Conservation (phyloP, 2,888 invertebrate genomes). For the Elmis aenea region DNA sequence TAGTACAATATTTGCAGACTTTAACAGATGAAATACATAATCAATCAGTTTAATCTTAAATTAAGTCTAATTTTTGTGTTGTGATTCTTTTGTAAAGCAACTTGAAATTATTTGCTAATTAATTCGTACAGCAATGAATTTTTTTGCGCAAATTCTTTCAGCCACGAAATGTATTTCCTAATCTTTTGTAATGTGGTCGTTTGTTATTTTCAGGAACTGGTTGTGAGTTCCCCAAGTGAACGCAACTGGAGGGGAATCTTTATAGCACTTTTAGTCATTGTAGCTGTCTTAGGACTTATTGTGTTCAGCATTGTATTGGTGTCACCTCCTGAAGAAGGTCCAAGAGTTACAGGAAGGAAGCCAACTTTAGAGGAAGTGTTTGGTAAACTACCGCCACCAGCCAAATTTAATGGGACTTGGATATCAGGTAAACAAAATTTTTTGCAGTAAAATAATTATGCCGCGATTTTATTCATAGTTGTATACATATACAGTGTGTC, state of each 20-base stretch:
- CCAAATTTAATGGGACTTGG: slow-evolving; percentile 74
- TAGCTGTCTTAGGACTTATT: slow-evolving; percentile 81
- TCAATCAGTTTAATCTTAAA: no score
- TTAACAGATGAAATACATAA: no score
- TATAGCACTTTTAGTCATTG: slow-evolving; percentile 86
- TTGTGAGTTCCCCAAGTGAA: slow-evolving; percentile 78
- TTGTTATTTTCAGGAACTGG: slow-evolving; percentile 75
- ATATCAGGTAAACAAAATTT: slow-evolving; percentile 54
- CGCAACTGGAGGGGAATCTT: slow-evolving; percentile 93
- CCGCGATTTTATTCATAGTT: background rate
- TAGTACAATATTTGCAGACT: no score
- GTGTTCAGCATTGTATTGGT: slow-evolving; percentile 87
- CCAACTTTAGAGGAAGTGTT: slow-evolving; percentile 67
- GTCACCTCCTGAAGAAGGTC: slow-evolving; percentile 72
- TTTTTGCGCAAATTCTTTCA: no score
- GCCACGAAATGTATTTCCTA: no score
- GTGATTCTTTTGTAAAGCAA: no score
- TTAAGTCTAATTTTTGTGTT: no score
- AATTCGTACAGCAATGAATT: no score
- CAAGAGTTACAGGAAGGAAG: slow-evolving; percentile 61
- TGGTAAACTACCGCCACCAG: slow-evolving; percentile 45
- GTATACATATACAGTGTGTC: no score
- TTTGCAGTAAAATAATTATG: no score
- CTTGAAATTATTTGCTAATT: no score
- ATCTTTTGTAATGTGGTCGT: no score